Base-by-base conservation (phyloP, 2,888 invertebrate genomes). In the Stramonita haemastoma region DNA sequence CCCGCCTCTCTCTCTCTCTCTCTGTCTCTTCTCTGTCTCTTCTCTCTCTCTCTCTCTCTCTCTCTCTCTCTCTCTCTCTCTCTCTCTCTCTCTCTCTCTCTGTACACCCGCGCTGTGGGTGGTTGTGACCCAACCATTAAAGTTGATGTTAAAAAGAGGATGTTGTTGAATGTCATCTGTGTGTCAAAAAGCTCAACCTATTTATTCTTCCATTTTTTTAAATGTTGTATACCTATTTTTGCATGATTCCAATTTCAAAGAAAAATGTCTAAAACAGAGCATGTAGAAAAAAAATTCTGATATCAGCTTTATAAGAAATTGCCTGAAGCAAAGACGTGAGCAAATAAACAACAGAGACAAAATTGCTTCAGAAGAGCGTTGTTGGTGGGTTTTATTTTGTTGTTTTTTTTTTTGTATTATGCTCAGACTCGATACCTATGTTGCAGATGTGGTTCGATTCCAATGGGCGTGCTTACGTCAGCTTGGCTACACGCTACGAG, bases 371-470 rank as follows among this genome's bases (percentile, higher is more conserved):
- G 46, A 46, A 5, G 46, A 46, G 46, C 46, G 46, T 46, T 46
- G 46, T 46, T 46, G 13, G 13, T 81, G 81, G 32, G 81, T 34
- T 13, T n/a, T n/a, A n/a, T n/a, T n/a, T n/a, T 4, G 81, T 2
- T 46, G 46, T 2, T 46, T 46, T 46, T 46, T 46, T 46, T 46
- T 81, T 17, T 32, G 4, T 81, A 29, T 81, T 17, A 15, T 81
- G 60, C 86, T 60, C 32, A 32, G 86, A 60, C 22, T 17, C 66
- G 15, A 66, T 84, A 86, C n/a, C 79, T 89, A 56, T 84, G 88
- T 89, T 89, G 77, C 94, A 95, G 95, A 95, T 95, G 94, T 95
- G 95, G 95, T 95, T 95, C 93, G 95, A 95, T 91, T 92, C 94
- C 19, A 93, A 92, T 84, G 95, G 95, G 36, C 90, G 95, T 85